These are phyloP conservation scores for Catocala sponsa DNA, from an alignment of 2,888 invertebrate genomes.

Conservation along the genomic window DNA sequence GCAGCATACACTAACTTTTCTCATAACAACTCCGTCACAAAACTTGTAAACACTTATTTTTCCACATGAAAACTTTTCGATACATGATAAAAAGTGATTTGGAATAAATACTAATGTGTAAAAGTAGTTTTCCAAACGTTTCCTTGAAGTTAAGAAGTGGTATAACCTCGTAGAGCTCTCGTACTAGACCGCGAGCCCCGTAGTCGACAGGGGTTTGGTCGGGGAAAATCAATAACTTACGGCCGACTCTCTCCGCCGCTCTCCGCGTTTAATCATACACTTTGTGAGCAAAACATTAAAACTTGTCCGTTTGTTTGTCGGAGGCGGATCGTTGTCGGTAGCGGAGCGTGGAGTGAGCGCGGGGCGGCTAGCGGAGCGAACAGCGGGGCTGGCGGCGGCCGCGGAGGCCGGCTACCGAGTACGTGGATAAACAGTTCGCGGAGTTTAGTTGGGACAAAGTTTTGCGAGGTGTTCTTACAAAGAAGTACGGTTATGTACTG, in stretches of 20 bases:
- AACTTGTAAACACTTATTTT: constrained; percentile 71
- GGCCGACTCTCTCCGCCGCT: constrained; percentile 87
- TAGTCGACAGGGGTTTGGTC: constrained; percentile 84
- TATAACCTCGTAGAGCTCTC: constrained; percentile 64
- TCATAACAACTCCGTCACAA: constrained; percentile 69
- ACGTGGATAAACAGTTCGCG: constrained; percentile 63
- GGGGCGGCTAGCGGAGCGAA: constrained; percentile 59
- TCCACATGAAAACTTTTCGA: constrained; percentile 60
- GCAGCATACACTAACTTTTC: constrained; percentile 83
- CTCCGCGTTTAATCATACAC: constrained; percentile 88
- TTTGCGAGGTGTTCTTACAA: constrained; percentile 85
- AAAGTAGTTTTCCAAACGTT: constrained; percentile 70
- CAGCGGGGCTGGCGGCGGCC: constrained; percentile 65
- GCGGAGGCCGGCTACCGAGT: constrained; percentile 63
- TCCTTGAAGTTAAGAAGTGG: constrained; percentile 67
- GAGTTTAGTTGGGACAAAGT: constrained; percentile 86
- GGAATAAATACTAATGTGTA: constrained; percentile 38
- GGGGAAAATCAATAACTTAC: constrained; percentile 89
- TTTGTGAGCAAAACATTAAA: constrained; percentile 88
- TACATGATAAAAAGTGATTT: constrained; percentile 62
- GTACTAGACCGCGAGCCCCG: constrained; percentile 78
- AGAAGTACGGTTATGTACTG: constrained; percentile 85
- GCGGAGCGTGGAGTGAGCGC: constrained; percentile 61
- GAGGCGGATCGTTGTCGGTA: constrained; percentile 76
- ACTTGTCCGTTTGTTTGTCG: constrained; percentile 88